A percentile compares a stretch with the other conserved stretches of the same genome.
These are phyloP conservation scores for Copidosoma aretas DNA, from an alignment of 2,888 invertebrate genomes.

Conservation along the genomic window DNA sequence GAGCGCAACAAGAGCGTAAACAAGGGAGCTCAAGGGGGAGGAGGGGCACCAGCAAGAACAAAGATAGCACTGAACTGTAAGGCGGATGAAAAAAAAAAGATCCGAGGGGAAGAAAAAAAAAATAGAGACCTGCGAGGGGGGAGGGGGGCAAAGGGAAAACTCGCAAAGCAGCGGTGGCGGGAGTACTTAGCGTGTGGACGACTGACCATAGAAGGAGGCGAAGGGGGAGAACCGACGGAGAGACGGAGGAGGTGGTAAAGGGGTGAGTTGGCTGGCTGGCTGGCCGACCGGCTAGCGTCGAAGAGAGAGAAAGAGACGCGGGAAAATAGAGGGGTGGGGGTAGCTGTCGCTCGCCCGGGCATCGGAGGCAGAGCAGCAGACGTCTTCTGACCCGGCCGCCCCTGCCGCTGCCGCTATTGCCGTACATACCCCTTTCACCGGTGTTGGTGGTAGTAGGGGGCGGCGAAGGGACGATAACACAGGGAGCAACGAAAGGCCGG, in stretches of 20 bases:
- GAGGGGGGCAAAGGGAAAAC: not conserved
- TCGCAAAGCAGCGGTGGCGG: not conserved
- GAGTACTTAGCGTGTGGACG: not conserved
- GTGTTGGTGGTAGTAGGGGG: slow-evolving; percentile 29
- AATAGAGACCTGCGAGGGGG: not conserved
- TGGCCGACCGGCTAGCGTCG: not conserved
- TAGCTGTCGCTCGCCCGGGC: slow-evolving; percentile 63
- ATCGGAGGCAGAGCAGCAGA: slow-evolving; percentile 57
- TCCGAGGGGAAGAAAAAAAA: slow-evolving; percentile 21
- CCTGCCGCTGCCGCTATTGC: slow-evolving; percentile 47
- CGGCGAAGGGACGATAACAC: slow-evolving; percentile 46
- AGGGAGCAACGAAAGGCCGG: slow-evolving; percentile 40
- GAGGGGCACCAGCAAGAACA: slow-evolving; percentile 29
- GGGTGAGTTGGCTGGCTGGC: slow-evolving; percentile 2
- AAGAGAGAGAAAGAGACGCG: slow-evolving; percentile 29
- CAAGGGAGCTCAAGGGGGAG: slow-evolving; percentile 43
- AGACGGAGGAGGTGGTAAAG: slow-evolving; percentile 5
- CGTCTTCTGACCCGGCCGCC: slow-evolving; percentile 64
- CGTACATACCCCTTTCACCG: no score
- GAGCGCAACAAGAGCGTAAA: slow-evolving; percentile 9
- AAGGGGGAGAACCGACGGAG: not conserved
- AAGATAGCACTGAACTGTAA: slow-evolving; percentile 35
- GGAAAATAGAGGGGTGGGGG: slow-evolving; percentile 45
- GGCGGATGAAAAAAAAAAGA: slow-evolving; percentile 39
- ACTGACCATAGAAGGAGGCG: not conserved